These are phyloP conservation scores for Phytoseiulus persimilis DNA, from an alignment of 2,888 invertebrate species.

Conservation along the genomic window DNA sequence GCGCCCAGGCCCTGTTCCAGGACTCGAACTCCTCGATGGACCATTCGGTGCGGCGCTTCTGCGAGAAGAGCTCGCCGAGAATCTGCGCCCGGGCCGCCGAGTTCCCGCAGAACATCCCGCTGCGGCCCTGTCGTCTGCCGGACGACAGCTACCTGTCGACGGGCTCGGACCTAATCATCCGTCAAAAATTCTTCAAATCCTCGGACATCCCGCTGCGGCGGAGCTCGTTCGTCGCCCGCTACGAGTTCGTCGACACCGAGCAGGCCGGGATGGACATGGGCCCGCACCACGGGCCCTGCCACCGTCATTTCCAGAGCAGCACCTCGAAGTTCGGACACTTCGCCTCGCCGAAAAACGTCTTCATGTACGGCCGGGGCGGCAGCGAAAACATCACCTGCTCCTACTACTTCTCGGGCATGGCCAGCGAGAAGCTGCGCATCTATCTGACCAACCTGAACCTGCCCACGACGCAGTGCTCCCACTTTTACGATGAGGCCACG, in stretches of 20 bases:
- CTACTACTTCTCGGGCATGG: conserved; percentile 44
- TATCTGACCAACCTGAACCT: conserved; percentile 28
- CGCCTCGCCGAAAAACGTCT: conserved; percentile 68
- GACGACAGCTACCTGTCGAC: conserved; percentile 69
- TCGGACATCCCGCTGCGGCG: conserved; percentile 68
- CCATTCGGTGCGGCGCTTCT: conserved; percentile 40
- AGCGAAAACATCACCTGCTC: conserved; percentile 64
- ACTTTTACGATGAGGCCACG: conserved; percentile 41
- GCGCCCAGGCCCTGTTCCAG: conserved; percentile 34
- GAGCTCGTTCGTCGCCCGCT: conserved; percentile 60
- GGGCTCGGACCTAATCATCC: conserved; percentile 64
- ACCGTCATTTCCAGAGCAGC: conserved; percentile 42
- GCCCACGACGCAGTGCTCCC: conserved; percentile 40
- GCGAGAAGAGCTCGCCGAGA: conserved; percentile 44
- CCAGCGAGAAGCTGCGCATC: conserved; percentile 42
- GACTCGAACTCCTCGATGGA: not conserved
- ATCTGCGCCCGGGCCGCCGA: conserved; percentile 46
- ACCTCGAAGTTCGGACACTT: conserved; percentile 56
- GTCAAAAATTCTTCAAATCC: conserved; percentile 65
- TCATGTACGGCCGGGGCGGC: conserved; percentile 73
- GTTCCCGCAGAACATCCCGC: conserved; percentile 44
- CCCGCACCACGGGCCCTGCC: conserved; percentile 43
- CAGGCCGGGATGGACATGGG: conserved; percentile 45
- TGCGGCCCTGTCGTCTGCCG: conserved; percentile 45
- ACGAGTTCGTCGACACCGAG: conserved; percentile 64